Percentiles rank a stretch among this genome's conserved stretches.
Evolutionary conservation across 2,888 invertebrate species (phyloP).

Genomic region (Ernsta delagoae): DNA sequence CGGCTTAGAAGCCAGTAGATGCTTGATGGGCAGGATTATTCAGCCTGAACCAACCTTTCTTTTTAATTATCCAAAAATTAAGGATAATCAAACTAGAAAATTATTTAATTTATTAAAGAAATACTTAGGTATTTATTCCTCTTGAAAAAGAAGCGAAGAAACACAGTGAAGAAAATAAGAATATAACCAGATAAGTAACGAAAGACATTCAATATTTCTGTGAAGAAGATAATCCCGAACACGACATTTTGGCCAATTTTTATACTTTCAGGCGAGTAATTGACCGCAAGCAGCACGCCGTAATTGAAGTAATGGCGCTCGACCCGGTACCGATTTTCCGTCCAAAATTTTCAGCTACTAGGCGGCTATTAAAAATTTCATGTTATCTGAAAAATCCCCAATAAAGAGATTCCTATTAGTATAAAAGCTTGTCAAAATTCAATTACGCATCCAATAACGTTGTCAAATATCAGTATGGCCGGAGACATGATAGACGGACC

Average conservation of each 20-base stretch:
- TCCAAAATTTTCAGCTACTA: background rate
- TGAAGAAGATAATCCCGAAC: background rate
- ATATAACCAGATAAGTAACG: background rate
- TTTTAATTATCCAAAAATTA: too few relatives aligned
- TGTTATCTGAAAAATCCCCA: constrained; percentile 26
- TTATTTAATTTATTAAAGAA: too few relatives aligned
- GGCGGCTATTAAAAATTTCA: constrained; percentile 18
- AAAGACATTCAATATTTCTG: background rate
- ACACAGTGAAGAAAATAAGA: background rate
- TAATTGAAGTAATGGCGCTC: constrained; percentile 21
- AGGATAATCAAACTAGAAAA: too few relatives aligned
- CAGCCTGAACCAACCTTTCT: too few relatives aligned
- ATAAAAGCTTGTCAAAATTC: constrained; percentile 50
- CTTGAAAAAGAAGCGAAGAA: background rate
- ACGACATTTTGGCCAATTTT: background rate
- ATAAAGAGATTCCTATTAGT: constrained; percentile 42
- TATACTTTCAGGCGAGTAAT: constrained; percentile 3
- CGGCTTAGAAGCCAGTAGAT: too few relatives aligned
- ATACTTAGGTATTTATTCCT: too few relatives aligned
- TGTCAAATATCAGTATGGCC: constrained; percentile 46
- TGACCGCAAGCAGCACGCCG: background rate
- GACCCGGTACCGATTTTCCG: constrained; percentile 5
- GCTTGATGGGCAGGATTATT: background rate
- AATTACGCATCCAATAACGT: constrained; percentile 51
- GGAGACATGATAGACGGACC: constrained; percentile 28